Base-by-base conservation (phyloP, 2,113 vertebrate species). In the Cyprinodon variegatus region DNA sequence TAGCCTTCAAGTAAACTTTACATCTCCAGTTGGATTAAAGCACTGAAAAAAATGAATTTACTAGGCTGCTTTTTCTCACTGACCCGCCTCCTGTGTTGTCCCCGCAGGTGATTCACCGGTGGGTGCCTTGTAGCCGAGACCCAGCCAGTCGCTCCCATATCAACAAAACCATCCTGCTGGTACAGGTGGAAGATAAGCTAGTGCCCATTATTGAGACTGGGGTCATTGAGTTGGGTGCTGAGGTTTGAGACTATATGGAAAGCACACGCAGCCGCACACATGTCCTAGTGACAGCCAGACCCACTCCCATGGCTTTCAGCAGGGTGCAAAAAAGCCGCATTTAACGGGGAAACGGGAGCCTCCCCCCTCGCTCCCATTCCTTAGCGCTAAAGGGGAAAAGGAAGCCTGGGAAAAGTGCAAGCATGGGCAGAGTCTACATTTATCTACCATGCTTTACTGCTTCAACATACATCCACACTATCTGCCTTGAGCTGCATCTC, bases 51-150 rank as follows among this genome's bases (percentile, higher is more conserved):
- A 60, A 36, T 73, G 37, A 37, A 76, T 71, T 12, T 79, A 22
- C 75, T 79, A 62, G 29, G 1, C 38, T 11, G 64, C 40, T 48
- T 59, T 20, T 12, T 64, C 11, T 83, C 65, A 61, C 45, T 43
- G 12, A 22, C 6, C 1, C 6, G 5, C 36, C 13, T 62, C 41
- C 40, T 74, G 65, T 84, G 41, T 79, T 29, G 64, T 65, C 74
- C 46, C 62, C 89, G 74, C 74, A 99, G 98, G 98, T 99, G 95
- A 97, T 99, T 98, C 98, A 99, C 97, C 97, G 97, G 91, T 99
- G 97, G 97, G 96, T 98, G 96, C 97, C 98, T 98, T 99, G 96
- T 95, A 98, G 97, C 94, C 96, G 97, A 94, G 98, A 99, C 91
- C 96, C 96, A 90, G 95, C 96, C 90, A 96, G 91, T 90, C 96